phyloP scores from a whole-genome alignment of 2,797 vertebrate species.

The Microctenopoma steveboyesi region DNA sequence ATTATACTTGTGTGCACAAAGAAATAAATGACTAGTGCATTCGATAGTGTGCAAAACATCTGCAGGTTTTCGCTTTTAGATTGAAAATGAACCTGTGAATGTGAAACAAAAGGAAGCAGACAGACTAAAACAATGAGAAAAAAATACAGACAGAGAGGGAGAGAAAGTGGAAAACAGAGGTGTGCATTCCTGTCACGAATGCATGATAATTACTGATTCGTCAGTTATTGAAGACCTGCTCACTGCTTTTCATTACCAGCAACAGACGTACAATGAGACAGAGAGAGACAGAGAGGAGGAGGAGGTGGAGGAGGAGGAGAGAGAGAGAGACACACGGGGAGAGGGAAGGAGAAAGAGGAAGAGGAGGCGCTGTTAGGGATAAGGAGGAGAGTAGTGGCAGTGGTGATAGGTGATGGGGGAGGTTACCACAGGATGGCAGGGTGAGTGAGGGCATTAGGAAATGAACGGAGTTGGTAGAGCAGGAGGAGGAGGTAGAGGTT shows the following conservation, averaged over 20 bases:
- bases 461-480: slow-evolving; percentile 55
- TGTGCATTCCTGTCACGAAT: slow-evolving; percentile 86
- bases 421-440: slow-evolving; percentile 68
- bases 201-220: slow-evolving; percentile 87
- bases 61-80: slow-evolving; percentile 26
- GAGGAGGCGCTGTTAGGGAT: slow-evolving; percentile 45
- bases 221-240: slow-evolving; percentile 87
- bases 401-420: slow-evolving; percentile 62
- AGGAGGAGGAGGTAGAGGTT: slow-evolving; percentile 63
- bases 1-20: not conserved
- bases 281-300: slow-evolving; percentile 44
- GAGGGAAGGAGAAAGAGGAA: slow-evolving; percentile 19
- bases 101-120: slow-evolving; percentile 55
- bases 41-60: slow-evolving; percentile 25
- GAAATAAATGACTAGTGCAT: not conserved
- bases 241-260: slow-evolving; percentile 86
- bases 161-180: slow-evolving; percentile 43
- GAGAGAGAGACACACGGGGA: slow-evolving; percentile 33
- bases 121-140: slow-evolving; percentile 41
- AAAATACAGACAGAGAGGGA: slow-evolving; percentile 13
- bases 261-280: slow-evolving; percentile 77
- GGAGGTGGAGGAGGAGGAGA: too few species aligned
- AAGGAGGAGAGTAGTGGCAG: slow-evolving; percentile 45
- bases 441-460: slow-evolving; percentile 65
- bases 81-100: slow-evolving; percentile 35